Percentiles rank a stretch among this genome's conserved stretches.
Conservation (phyloP, 2,888 invertebrate genomes). For the Andrena chrysosceles region DNA sequence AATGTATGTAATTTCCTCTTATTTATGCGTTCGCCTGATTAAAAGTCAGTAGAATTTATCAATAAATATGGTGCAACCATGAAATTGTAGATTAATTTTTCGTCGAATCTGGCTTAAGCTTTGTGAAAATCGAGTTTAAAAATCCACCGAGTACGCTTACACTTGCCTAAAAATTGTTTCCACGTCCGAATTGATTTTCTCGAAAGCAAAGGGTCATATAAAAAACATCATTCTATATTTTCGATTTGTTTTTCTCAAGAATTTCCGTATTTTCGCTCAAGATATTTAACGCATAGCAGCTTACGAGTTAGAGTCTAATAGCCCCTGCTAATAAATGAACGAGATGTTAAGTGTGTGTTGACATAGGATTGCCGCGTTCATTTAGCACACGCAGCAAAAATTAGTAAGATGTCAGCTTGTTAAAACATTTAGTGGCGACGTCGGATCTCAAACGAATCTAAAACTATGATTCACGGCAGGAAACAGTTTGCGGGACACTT, state of each 20-base stretch:
- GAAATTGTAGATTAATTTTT: no score
- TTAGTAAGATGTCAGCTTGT: conserved; percentile 36
- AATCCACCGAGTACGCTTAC: no score
- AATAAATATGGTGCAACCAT: no score
- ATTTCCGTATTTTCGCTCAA: neutral
- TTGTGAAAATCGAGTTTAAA: no score
- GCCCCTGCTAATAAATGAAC: conserved; percentile 1
- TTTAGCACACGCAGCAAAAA: conserved; percentile 20
- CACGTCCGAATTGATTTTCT: no score
- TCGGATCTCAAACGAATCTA: conserved; percentile 1
- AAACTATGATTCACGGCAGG: neutral
- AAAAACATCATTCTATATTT: no score
- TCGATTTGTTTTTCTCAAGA: no score
- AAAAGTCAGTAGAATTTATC: no score
- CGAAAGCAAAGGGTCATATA: no score
- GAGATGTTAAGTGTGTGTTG: conserved; percentile 19
- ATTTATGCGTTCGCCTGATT: no score
- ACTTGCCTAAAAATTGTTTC: no score
- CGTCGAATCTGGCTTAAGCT: no score
- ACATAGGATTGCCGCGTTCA: conserved; percentile 22
- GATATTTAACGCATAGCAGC: neutral
- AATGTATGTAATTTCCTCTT: neutral
- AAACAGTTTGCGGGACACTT: neutral
- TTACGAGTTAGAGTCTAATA: conserved; percentile 5
- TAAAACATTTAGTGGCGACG: conserved; percentile 26